Evolutionary conservation across 1,140 invertebrate species (phyloP).

Genomic region (Gryllus bimaculatus): DNA sequence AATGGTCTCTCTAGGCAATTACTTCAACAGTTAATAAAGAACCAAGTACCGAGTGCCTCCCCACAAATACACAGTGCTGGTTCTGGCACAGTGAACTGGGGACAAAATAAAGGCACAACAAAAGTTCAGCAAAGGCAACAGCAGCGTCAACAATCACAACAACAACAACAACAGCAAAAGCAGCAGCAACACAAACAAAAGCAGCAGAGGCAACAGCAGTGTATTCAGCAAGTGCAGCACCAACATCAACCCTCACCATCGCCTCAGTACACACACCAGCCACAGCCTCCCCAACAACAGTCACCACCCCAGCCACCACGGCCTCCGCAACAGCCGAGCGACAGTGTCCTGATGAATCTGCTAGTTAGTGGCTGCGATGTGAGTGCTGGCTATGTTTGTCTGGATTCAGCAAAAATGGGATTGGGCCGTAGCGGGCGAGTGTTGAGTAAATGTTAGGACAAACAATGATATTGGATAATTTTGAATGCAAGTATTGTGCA

Average conservation of each 20-base stretch:
- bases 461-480: neutral
- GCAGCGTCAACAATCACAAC: neutral
- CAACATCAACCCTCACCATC: neutral
- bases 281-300: conserved; percentile 12
- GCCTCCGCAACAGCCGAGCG: conserved; percentile 40
- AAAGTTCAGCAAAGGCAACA: neutral
- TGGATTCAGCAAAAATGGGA: conserved; percentile 43
- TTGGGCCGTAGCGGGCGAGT: neutral
- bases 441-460: neutral
- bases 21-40: neutral
- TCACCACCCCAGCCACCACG: conserved; percentile 21
- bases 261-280: neutral
- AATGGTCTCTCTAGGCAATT: neutral
- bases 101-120: neutral
- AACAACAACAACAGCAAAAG: neutral
- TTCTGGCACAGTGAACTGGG: neutral
- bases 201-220: neutral
- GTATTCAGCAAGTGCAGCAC: neutral
- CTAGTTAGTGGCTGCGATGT: conserved; percentile 85
- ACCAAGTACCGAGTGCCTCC: neutral
- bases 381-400: conserved; percentile 77
- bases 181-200: neutral
- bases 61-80: neutral
- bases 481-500: neutral
- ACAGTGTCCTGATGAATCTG: conserved; percentile 81